Evolutionary conservation across 2,113 vertebrate genomes (phyloP).

Genomic region (Bucco capensis): DNA sequence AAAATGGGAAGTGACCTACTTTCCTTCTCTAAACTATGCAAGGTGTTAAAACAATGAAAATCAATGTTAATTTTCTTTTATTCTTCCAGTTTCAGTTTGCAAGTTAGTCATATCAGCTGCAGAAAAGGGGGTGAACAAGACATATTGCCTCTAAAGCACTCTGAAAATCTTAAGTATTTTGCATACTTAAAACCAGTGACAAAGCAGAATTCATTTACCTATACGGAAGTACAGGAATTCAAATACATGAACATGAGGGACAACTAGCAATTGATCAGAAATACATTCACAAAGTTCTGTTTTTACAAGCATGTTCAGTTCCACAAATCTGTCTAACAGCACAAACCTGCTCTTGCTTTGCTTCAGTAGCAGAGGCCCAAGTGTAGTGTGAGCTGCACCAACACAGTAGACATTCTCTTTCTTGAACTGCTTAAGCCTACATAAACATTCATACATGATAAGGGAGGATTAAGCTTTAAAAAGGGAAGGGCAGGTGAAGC

Average conservation of each 20-base stretch:
- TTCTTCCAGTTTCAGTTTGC: constrained; percentile 9
- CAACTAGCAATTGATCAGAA: not conserved
- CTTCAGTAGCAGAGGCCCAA: not conserved
- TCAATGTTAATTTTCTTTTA: not conserved
- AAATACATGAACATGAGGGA: not conserved
- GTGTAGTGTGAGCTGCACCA: not conserved
- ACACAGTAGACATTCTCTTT: not conserved
- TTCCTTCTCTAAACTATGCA: not conserved
- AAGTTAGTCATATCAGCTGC: not conserved
- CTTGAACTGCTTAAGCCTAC: not conserved
- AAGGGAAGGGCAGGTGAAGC: not conserved
- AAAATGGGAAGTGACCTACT: constrained; percentile 32
- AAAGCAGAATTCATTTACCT: not conserved
- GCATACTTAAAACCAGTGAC: not conserved
- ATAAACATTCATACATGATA: not conserved
- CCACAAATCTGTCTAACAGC: not conserved
- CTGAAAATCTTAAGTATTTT: not conserved
- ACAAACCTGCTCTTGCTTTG: not conserved
- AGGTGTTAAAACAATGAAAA: constrained; percentile 14
- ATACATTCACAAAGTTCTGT: not conserved
- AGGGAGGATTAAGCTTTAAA: not conserved
- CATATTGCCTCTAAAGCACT: not conserved
- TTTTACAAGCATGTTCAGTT: not conserved
- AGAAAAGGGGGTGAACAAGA: not conserved
- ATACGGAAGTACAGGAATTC: not conserved